Percentiles rank a stretch among this genome's conserved stretches.
Evolutionary conservation across 1,140 invertebrate species (phyloP).

Genomic region (Aphelinus certus): DNA sequence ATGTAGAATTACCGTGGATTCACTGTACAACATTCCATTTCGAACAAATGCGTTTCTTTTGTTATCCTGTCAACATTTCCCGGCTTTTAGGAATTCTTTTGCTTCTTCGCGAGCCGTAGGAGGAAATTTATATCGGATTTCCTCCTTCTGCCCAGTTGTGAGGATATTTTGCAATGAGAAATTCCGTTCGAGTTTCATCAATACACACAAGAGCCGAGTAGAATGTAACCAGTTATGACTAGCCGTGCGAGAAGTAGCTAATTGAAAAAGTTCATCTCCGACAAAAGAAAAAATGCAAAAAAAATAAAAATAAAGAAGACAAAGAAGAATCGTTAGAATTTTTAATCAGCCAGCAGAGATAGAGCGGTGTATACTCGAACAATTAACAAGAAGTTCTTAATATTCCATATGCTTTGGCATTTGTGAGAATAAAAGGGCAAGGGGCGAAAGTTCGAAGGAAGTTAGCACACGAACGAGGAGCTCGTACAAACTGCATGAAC

Average conservation of each 20-base stretch:
- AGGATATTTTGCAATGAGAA: too few relatives aligned
- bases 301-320: too few relatives aligned
- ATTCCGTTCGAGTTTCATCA: too few relatives aligned
- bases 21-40: neutral
- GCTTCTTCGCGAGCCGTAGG: too few relatives aligned
- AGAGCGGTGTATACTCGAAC: slow-evolving; percentile 11
- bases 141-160: too few relatives aligned
- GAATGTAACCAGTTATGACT: too few relatives aligned
- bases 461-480: slow-evolving; percentile 25
- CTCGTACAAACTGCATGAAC: slow-evolving; percentile 32
- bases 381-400: slow-evolving; percentile 24
- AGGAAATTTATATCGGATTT: too few relatives aligned
- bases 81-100: neutral
- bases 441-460: slow-evolving; percentile 35
- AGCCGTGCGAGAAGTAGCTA: too few relatives aligned
- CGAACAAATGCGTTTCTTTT: neutral
- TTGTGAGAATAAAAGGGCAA: slow-evolving; percentile 26
- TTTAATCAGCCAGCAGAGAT: slow-evolving; percentile 23
- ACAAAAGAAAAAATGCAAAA: too few relatives aligned
- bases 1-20: slow-evolving; percentile 1
- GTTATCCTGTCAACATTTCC: neutral
- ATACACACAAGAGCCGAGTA: too few relatives aligned
- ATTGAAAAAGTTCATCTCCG: too few relatives aligned
- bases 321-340: slow-evolving; percentile 17
- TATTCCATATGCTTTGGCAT: slow-evolving; percentile 31